Evolutionary conservation across 2,113 vertebrate species (phyloP), one percentile per base, ranked within the genome.

Genomic region (Prolemur simus): DNA sequence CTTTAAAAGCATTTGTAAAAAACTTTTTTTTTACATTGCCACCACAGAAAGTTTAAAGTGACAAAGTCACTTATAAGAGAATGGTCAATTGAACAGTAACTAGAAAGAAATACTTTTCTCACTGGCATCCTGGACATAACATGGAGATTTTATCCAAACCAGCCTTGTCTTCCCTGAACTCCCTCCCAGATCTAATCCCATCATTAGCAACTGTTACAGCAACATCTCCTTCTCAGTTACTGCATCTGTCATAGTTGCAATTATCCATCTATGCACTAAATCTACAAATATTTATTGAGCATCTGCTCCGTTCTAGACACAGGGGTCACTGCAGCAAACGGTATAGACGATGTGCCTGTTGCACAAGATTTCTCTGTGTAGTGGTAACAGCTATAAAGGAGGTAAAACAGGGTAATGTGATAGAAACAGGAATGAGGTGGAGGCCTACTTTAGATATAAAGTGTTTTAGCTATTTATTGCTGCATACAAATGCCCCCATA

Each of bases 1-100:
- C 42, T 94, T 15, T 92, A 78, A 89, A 93, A 85, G 37, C 37
- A 34, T 80, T 89, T 78, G 83, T 69, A 93, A 86, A 94, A 76
- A 54, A 34, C 17, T 39, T 63, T 56, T 63, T 63, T 10, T 88
- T 32, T 73, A 42, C 39, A 42, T 47, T 80, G 29, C 5, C 11
- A 5, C 18, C 34, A 77, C 12, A 32, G 20, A 68, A 85, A 71
- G 14, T 89, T 94, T 77, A 80, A 93, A 76, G 18, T 80, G 63
- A 71, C 52, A 18, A 37, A 9, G 21, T 23, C 27, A 69, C 34
- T 78, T 92, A 29, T 13, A 52, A 56, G 49, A 95, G 9, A 90
- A 80, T 42, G 25, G 6, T 77, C 34, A 20, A 34, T 17, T 78
- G 34, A 90, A 54, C 7, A 80, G 20, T 34, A 86, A 32, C 68